Evolutionary conservation across 2,888 invertebrate species (phyloP).

Genomic region (Blera fallax): DNA sequence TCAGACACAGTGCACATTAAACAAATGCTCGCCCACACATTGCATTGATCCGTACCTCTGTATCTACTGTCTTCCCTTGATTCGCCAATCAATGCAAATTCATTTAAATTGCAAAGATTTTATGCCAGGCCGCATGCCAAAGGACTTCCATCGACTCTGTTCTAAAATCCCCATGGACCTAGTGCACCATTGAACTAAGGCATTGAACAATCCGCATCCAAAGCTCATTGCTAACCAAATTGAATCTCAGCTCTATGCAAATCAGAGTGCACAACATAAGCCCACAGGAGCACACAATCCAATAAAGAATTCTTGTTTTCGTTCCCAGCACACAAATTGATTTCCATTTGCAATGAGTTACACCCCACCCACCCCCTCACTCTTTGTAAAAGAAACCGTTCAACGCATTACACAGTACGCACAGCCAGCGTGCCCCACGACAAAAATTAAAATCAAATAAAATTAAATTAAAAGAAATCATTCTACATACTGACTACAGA

Average conservation of each 20-base stretch:
- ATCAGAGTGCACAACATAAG: constrained; percentile 48
- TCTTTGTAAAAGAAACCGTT: constrained; percentile 33
- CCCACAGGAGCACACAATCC: constrained; percentile 38
- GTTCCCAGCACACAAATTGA: constrained; percentile 60
- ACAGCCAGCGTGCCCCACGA: constrained; percentile 13
- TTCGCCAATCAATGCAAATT: constrained; percentile 69
- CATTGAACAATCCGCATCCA: constrained; percentile 31
- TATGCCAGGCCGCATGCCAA: constrained; percentile 47
- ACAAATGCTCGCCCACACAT: constrained; percentile 23
- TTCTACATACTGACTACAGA: constrained; percentile 31
- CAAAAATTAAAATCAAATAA: constrained; percentile 57
- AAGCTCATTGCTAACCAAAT: constrained; percentile 68
- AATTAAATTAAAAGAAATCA: constrained; percentile 65
- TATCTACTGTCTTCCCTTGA: background rate
- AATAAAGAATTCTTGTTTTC: constrained; percentile 64
- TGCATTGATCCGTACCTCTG: constrained; percentile 9
- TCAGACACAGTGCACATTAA: background rate
- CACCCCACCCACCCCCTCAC: background rate
- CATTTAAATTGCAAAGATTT: constrained; percentile 71
- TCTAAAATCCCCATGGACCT: constrained; percentile 13
- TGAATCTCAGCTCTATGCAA: constrained; percentile 67
- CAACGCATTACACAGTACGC: constrained; percentile 11
- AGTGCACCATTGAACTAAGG: constrained; percentile 46
- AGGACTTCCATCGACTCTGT: background rate
- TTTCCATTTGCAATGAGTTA: constrained; percentile 66